phyloP scores from a whole-genome alignment of 2,888 invertebrate species.

The Asteroscopus sphinx region DNA sequence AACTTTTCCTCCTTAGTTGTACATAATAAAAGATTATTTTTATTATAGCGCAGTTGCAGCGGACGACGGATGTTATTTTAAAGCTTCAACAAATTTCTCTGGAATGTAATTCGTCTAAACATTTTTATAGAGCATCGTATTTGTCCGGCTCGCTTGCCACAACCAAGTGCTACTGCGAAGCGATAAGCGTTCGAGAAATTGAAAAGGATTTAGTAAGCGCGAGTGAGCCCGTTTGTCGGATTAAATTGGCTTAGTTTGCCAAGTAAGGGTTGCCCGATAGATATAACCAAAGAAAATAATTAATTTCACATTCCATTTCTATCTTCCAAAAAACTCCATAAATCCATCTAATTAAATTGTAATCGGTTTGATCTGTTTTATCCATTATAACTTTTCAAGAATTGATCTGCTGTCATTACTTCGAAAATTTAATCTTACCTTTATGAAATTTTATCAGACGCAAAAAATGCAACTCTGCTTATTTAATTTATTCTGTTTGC shows the following conservation, averaged over 20 bases:
- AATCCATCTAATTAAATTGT: constrained; percentile 41
- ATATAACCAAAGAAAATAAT: constrained; percentile 49
- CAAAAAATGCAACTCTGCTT: constrained; percentile 23
- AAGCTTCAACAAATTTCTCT: constrained; percentile 6
- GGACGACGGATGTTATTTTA: constrained; percentile 4
- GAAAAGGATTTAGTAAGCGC: constrained; percentile 78
- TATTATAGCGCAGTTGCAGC: not conserved
- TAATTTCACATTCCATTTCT: constrained; percentile 32
- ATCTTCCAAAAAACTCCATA: constrained; percentile 20
- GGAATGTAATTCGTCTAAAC: constrained; percentile 15
- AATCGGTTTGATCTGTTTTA: constrained; percentile 29
- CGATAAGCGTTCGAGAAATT: constrained; percentile 78
- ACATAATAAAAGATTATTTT: not conserved
- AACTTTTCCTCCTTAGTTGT: too few species aligned
- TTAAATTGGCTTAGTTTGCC: constrained; percentile 80
- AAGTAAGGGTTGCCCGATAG: constrained; percentile 61
- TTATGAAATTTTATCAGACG: constrained; percentile 7
- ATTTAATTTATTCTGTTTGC: constrained; percentile 12
- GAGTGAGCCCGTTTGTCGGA: constrained; percentile 73
- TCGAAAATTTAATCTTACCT: constrained; percentile 12
- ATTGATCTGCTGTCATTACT: constrained; percentile 19
- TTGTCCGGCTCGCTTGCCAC: constrained; percentile 26
- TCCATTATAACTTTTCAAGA: constrained; percentile 34
- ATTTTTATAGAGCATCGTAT: constrained; percentile 14
- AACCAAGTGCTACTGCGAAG: constrained; percentile 44